phyloP scores from a whole-genome alignment of 2,113 vertebrate genomes.

The Psilopsiagon aymara region DNA sequence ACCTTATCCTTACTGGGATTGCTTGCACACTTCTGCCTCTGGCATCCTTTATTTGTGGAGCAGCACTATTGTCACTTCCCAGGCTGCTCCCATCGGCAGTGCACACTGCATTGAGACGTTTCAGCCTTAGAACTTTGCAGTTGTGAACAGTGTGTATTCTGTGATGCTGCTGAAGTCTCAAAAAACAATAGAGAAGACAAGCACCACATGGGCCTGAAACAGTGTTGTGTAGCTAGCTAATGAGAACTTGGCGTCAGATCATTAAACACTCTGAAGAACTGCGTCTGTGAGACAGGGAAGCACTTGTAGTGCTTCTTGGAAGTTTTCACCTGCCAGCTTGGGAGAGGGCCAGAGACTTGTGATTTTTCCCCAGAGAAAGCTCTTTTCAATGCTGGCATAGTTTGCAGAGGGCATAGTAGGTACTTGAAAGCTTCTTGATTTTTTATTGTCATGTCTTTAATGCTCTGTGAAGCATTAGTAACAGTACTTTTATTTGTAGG shows the following conservation, averaged over 20 bases:
- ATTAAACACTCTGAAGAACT: not conserved
- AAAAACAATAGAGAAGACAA: not conserved
- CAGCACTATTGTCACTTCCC: rapidly evolving
- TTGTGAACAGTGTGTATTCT: not conserved
- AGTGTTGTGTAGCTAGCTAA: not conserved
- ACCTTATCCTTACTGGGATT: rapidly evolving
- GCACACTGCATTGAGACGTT: rapidly evolving
- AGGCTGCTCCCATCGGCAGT: not conserved
- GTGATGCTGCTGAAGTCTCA: not conserved
- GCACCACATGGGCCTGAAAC: not conserved
- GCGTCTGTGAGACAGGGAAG: not conserved
- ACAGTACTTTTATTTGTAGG: not conserved
- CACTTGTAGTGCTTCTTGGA: not conserved
- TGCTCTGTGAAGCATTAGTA: not conserved
- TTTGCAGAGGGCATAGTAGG: not conserved
- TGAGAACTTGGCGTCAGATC: not conserved
- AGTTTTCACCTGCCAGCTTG: not conserved
- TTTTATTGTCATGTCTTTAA: not conserved
- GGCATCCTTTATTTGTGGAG: not conserved
- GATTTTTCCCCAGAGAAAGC: not conserved
- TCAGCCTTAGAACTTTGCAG: rapidly evolving
- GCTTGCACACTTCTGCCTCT: rapidly evolving
- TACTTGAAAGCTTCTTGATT: not conserved
- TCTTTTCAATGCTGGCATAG: not conserved
- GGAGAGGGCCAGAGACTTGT: not conserved